A percentile compares a stretch with the other conserved stretches of the same genome.
Evolutionary conservation across 2,113 vertebrate genomes (phyloP).

Genomic region (Chascanopsetta lugubris): DNA sequence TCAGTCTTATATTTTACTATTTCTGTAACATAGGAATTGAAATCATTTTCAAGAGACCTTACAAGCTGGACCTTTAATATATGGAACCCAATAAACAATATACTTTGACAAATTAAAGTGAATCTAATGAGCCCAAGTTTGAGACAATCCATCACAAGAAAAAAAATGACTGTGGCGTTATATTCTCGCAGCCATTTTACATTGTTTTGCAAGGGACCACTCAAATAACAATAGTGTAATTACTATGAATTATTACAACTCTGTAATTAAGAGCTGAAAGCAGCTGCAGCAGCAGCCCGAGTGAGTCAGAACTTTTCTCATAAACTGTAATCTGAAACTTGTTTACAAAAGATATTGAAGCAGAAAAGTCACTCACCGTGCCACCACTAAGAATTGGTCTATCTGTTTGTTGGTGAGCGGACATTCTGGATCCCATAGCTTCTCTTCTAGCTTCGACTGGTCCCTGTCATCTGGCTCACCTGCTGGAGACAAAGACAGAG

Average conservation of each 20-base stretch:
- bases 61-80: too few relatives aligned
- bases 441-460: constrained; percentile 95
- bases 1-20: too few relatives aligned
- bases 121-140: constrained; percentile 7
- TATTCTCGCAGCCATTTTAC: too few relatives aligned
- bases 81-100: too few relatives aligned
- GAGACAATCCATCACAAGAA: too few relatives aligned
- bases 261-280: not conserved
- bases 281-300: not conserved
- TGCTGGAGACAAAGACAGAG: constrained; percentile 52
- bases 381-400: constrained; percentile 98
- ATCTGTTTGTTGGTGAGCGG: constrained; percentile 96
- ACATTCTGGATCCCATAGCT: constrained; percentile 97
- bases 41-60: too few relatives aligned
- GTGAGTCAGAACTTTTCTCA: not conserved
- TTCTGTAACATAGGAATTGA: too few relatives aligned
- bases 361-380: constrained; percentile 82
- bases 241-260: too few relatives aligned
- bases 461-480: constrained; percentile 94
- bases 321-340: not conserved
- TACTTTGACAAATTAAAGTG: not conserved
- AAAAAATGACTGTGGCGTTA: too few relatives aligned
- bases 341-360: constrained; percentile 1
- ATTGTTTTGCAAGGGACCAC: too few relatives aligned
- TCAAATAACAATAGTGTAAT: too few relatives aligned